A percentile compares a stretch with the other conserved stretches of the same genome.
Conservation (phyloP, 2,888 invertebrate genomes). For the Cryptophagus acutangulus region DNA sequence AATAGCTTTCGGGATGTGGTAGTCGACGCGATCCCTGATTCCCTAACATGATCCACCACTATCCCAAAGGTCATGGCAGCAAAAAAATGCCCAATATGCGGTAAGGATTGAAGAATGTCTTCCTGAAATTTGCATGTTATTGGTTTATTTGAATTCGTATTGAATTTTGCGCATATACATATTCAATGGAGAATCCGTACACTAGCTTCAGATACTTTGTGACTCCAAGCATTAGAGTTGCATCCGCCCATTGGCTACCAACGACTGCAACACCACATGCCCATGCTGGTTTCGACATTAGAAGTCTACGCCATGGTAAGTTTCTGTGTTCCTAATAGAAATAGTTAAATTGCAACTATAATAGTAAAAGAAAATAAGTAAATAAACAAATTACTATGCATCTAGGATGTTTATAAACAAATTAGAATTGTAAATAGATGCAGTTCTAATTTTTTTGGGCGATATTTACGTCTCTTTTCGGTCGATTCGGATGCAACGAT, state of each 20-base stretch:
- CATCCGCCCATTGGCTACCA: constrained; percentile 58
- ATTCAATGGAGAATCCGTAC: constrained; percentile 56
- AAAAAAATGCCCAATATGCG: constrained; percentile 55
- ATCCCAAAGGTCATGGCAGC: constrained; percentile 54
- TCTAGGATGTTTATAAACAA: too few species aligned
- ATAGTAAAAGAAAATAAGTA: neutral
- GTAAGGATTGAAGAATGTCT: constrained; percentile 53
- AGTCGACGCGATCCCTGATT: constrained; percentile 52
- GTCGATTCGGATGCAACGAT: constrained; percentile 48
- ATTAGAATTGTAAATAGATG: too few species aligned
- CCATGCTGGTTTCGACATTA: constrained; percentile 56
- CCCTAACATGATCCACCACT: constrained; percentile 54
- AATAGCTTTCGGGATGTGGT: constrained; percentile 55
- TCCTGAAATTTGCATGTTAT: constrained; percentile 50
- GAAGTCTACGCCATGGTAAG: constrained; percentile 52
- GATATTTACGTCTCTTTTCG: constrained; percentile 43
- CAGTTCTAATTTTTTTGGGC: too few species aligned
- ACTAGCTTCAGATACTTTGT: constrained; percentile 57
- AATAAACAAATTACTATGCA: neutral
- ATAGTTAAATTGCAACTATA: constrained; percentile 8
- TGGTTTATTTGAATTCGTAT: too few species aligned
- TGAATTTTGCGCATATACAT: constrained; percentile 50
- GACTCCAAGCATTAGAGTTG: constrained; percentile 55
- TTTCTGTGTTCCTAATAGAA: constrained; percentile 42
- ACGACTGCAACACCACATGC: constrained; percentile 56